Evolutionary conservation across 1,140 invertebrate species (phyloP).

Genomic region (Danaus plexippus): DNA sequence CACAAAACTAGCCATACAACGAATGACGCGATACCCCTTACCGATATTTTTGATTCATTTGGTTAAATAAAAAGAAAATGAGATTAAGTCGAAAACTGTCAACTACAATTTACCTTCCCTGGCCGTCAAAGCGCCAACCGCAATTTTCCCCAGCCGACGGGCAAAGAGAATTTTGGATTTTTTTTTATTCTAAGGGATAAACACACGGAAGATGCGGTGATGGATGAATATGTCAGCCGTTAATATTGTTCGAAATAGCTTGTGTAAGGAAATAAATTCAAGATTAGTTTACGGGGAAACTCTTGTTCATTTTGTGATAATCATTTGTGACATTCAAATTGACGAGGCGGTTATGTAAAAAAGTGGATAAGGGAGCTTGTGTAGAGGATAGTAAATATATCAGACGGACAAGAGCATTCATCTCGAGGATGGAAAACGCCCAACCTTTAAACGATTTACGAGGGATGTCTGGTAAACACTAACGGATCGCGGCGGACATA

Average conservation of each 20-base stretch:
- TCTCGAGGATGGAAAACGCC: constrained; percentile 59
- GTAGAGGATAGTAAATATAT: constrained; percentile 60
- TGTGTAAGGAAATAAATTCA: constrained; percentile 15
- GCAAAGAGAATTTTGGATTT: constrained; percentile 28
- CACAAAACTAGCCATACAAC: too few species aligned
- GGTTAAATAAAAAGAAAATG: constrained; percentile 13
- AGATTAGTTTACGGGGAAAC: constrained; percentile 1
- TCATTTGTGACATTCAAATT: constrained; percentile 20
- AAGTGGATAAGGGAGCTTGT: constrained; percentile 34
- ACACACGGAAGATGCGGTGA: constrained; percentile 19
- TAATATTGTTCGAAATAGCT: constrained; percentile 25
- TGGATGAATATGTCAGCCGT: constrained; percentile 29
- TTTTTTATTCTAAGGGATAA: constrained; percentile 31
- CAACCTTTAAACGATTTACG: constrained; percentile 67
- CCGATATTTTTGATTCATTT: too few species aligned
- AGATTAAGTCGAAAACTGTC: constrained; percentile 24
- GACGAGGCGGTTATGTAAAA: constrained; percentile 40
- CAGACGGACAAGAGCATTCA: constrained; percentile 57
- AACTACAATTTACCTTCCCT: constrained; percentile 19
- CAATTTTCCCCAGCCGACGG: constrained; percentile 19
- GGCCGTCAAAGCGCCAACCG: constrained; percentile 26
- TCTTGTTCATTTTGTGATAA: not conserved
- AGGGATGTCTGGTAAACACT: constrained; percentile 53
- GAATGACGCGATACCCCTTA: too few species aligned
- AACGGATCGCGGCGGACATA: constrained; percentile 35